Evolutionary conservation across 2,888 invertebrate species (phyloP), one percentile per base, ranked within the genome.

Genomic region (Dolomedes plantarius): DNA sequence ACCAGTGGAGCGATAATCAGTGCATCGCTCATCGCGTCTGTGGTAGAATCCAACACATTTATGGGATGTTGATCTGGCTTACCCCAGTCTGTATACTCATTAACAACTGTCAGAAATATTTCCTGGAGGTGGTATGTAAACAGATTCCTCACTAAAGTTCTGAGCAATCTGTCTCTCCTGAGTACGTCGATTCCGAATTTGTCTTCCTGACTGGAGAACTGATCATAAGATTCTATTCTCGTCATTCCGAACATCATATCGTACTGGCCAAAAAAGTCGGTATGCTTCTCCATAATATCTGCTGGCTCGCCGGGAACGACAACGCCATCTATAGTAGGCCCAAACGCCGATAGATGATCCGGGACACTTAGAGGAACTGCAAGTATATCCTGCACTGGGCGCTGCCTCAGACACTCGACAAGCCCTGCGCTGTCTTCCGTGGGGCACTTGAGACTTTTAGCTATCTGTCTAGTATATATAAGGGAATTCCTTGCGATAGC

Each of bases 21-120:
- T 0, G 97, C 97, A 91, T 97, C 97, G 89, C 96, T 96, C 32
- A 99, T 92, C 0, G 98, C 96, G 92, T 98, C 97, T 89, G 98
- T 92, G 0, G 98, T 96, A 91, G 88, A 91, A 85, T 93, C 92
- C 11, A 92, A 89, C 56, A 92, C 90, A n/a, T 91, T 90, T 71
- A 91, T 91, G 13, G 91, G 91, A 86, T 92, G 91, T 13, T 89
- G 89, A 31, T 89, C 88, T 0, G 97, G 96, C 88, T 95, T 93
- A 91, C 96, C 96, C 98, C 98, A 98, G 91, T 98, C 97, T 6
- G 97, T 98, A 91, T 98, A 98, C 91, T 98, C 97, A 92, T 98
- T 97, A 89, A 96, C 95, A 89, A 98, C 96, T 88, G 86, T 86
- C 19, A 86, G 27, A 29, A 85, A 85, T 11, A 85, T 85, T 41